These are phyloP conservation scores for Corythaeola cristata DNA, from an alignment of 2,113 vertebrate species.

Conservation along the genomic window DNA sequence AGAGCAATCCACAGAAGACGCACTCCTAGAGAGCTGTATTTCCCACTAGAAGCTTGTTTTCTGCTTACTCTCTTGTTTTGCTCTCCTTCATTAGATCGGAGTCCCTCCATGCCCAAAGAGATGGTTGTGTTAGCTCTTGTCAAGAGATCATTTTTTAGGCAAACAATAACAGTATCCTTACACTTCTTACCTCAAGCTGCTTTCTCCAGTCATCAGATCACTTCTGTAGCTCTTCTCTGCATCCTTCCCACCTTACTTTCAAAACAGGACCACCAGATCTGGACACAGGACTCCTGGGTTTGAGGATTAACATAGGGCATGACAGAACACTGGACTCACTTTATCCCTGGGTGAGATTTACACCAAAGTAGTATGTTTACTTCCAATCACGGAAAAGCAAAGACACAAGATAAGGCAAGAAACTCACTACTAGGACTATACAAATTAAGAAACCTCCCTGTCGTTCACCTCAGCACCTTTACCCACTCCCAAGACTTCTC, in stretches of 20 bases:
- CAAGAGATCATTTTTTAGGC: not conserved
- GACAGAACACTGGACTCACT: not conserved
- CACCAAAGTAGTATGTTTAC: not conserved
- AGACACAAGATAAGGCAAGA: not conserved
- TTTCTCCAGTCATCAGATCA: not conserved
- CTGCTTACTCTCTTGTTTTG: not conserved
- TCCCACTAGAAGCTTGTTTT: not conserved
- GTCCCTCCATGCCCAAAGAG: not conserved
- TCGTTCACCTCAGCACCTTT: not conserved
- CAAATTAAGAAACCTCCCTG: not conserved
- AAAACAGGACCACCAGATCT: not conserved
- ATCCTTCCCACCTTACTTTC: not conserved
- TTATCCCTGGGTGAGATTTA: not conserved
- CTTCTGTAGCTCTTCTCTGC: not conserved
- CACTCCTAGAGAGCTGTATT: not conserved
- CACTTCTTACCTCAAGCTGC: not conserved
- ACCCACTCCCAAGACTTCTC: not conserved
- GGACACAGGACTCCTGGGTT: too few species aligned
- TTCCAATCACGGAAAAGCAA: not conserved
- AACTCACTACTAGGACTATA: not conserved
- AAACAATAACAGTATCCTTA: not conserved
- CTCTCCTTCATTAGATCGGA: not conserved
- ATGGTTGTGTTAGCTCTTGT: fast-evolving
- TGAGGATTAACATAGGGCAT: not conserved
- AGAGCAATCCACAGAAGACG: not conserved